These are phyloP conservation scores for Archaeoteleia sp. DNA, from an alignment of 2,888 invertebrate genomes.

Conservation along the genomic window DNA sequence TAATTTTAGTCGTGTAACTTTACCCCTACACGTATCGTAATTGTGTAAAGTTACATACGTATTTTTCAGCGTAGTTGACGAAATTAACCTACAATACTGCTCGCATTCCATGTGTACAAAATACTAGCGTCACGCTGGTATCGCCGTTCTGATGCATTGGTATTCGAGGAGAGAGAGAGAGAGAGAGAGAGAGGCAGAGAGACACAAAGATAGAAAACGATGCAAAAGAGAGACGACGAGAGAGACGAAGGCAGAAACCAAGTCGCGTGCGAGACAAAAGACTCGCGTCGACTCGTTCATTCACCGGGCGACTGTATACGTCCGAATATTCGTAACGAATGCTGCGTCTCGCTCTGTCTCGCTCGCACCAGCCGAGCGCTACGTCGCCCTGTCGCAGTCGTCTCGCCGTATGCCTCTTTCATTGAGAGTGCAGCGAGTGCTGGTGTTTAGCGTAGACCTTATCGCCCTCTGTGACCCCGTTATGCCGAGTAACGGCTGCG, in stretches of 20 bases:
- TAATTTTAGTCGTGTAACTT: too few species aligned
- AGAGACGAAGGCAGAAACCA: neutral
- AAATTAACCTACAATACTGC: too few species aligned
- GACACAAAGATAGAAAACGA: too few species aligned
- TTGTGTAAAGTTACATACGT: too few species aligned
- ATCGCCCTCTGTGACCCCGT: conserved; percentile 46
- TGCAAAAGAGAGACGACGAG: too few species aligned
- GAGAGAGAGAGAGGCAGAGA: too few species aligned
- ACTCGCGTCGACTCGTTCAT: neutral
- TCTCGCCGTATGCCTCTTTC: conserved; percentile 38
- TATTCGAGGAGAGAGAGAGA: too few species aligned
- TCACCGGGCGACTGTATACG: neutral
- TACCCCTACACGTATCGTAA: too few species aligned
- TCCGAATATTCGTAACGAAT: neutral
- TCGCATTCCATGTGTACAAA: too few species aligned
- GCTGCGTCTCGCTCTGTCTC: conserved; percentile 20
- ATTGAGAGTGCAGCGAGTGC: conserved; percentile 32
- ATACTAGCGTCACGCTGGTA: too few species aligned
- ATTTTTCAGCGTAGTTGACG: too few species aligned
- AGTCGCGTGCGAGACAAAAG: conserved; percentile 1
- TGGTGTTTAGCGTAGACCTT: conserved; percentile 40
- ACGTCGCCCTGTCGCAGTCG: conserved; percentile 17
- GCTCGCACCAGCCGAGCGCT: conserved; percentile 11
- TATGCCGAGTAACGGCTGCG: conserved; percentile 30
- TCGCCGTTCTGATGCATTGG: too few species aligned